Evolutionary conservation across 2,797 vertebrate species (phyloP).

Genomic region (Sphenopsis melanotis): DNA sequence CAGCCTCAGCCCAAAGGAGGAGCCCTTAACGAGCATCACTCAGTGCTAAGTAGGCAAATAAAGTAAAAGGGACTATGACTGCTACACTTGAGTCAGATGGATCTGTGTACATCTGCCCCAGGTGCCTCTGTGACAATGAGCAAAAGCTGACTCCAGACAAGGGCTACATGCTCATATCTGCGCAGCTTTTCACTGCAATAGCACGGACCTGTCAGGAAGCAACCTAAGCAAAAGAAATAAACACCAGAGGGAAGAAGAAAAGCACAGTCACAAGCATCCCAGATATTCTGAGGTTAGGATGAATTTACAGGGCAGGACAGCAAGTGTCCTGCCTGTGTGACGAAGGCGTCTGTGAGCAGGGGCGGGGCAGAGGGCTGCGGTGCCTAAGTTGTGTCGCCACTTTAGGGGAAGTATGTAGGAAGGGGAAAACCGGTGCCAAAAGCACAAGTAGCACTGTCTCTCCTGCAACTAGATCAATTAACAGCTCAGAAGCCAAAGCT

Average conservation of each 20-base stretch:
- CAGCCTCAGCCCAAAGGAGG: not conserved
- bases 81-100: not conserved
- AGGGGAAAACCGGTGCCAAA: accelerated
- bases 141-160: not conserved
- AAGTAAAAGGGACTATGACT: not conserved
- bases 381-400: accelerated
- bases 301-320: not conserved
- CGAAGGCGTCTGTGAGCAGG: not conserved
- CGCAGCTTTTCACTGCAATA: not conserved
- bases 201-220: not conserved
- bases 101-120: not conserved
- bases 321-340: not conserved
- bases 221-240: not conserved
- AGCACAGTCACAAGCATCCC: not conserved
- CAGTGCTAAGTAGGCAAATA: not conserved
- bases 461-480: not conserved
- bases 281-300: not conserved
- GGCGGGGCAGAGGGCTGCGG: not conserved
- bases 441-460: not conserved
- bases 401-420: accelerated
- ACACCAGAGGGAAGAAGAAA: not conserved
- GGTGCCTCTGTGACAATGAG: not conserved
- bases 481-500: not conserved
- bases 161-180: not conserved
- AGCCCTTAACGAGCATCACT: not conserved